Evolutionary conservation across 2,888 invertebrate species (phyloP).

Genomic region (Trachelus stipa): DNA sequence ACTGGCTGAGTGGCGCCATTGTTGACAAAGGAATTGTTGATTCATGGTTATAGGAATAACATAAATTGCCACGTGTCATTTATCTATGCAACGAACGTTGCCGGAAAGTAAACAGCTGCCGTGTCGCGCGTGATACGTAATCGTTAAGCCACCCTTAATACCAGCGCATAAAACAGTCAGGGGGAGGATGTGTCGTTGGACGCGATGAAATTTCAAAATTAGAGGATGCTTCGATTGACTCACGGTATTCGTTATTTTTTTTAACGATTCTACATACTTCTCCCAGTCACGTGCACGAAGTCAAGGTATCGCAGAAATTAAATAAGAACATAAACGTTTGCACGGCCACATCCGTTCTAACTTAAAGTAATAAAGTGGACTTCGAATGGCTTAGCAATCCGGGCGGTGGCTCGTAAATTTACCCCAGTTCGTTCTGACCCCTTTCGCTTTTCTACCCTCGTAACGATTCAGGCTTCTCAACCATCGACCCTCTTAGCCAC

Average conservation of each 20-base stretch:
- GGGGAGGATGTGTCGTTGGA: not conserved
- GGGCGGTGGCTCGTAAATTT: conserved; percentile 47
- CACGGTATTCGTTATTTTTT: no score
- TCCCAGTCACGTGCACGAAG: not conserved
- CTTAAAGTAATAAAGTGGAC: conserved; percentile 51
- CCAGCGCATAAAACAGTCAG: not conserved
- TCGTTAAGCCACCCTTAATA: not conserved
- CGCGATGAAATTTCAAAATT: not conserved
- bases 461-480: conserved; percentile 12
- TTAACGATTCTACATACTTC: not conserved
- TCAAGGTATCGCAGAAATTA: not conserved
- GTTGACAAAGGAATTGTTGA: not conserved
- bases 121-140: not conserved
- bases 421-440: conserved; percentile 23
- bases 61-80: not conserved
- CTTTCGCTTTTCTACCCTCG: conserved; percentile 5
- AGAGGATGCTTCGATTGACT: not conserved
- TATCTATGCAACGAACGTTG: not conserved
- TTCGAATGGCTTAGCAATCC: conserved; percentile 48
- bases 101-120: not conserved
- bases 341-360: conserved; percentile 33
- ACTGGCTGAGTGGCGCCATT: not conserved
- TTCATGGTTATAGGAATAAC: not conserved
- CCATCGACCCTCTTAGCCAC: conserved; percentile 45
- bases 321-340: not conserved